Conservation (phyloP, 92 coral and sea anemone genomes). For the Epizoanthus illoricatus region DNA sequence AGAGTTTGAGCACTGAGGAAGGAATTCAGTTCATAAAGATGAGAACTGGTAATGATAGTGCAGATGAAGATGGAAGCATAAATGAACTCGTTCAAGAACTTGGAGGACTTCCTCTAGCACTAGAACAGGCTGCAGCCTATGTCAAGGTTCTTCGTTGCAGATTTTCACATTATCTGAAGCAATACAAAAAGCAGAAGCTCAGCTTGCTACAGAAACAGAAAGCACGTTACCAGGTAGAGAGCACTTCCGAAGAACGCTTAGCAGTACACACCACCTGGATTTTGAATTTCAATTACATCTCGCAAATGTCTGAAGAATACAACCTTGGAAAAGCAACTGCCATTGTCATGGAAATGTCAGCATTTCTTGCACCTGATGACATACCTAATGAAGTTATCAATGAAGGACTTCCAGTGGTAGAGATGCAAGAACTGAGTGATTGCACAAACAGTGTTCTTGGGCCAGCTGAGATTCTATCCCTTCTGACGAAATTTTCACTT, state of each 20-base stretch:
- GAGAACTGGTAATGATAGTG: slow-evolving; percentile 42
- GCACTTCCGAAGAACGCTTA: slow-evolving; percentile 57
- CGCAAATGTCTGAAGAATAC: slow-evolving; percentile 47
- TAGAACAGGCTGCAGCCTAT: slow-evolving; percentile 88
- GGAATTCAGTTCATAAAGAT: slow-evolving; percentile 55
- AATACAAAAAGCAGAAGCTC: slow-evolving; percentile 58
- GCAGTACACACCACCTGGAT: slow-evolving; percentile 80
- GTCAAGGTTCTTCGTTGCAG: slow-evolving; percentile 42
- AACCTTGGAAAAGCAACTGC: slow-evolving; percentile 58
- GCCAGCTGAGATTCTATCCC: slow-evolving; percentile 54
- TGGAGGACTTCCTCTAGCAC: slow-evolving; percentile 82
- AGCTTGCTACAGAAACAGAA: slow-evolving; percentile 50
- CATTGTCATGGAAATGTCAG: slow-evolving; percentile 54
- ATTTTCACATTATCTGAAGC: slow-evolving; percentile 52
- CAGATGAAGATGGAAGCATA: slow-evolving; percentile 22
- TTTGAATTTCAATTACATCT: slow-evolving; percentile 66
- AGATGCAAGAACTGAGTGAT: slow-evolving; percentile 34
- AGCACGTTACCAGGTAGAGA: slow-evolving; percentile 51
- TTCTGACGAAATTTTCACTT: slow-evolving; percentile 82
- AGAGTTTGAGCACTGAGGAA: slow-evolving; percentile 55
- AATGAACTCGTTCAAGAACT: slow-evolving; percentile 61
- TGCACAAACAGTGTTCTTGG: slow-evolving; percentile 44
- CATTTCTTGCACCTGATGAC: slow-evolving; percentile 79
- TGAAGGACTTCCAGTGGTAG: slow-evolving; percentile 58
- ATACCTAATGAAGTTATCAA: slow-evolving; percentile 79